These are phyloP conservation scores for Philopedon plagiatum DNA, from an alignment of 2,888 invertebrate species.

Conservation along the genomic window DNA sequence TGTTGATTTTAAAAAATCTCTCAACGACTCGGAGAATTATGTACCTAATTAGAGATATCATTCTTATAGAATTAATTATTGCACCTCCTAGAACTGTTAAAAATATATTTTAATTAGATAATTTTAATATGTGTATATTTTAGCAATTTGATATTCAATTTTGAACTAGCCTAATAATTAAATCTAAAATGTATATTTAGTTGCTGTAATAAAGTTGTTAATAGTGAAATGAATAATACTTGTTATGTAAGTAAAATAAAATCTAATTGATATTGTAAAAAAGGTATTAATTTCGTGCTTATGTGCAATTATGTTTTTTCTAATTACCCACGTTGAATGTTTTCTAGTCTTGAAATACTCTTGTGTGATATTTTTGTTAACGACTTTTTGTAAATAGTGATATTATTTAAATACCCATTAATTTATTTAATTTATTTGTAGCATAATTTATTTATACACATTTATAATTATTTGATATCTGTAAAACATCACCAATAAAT, in stretches of 20 bases:
- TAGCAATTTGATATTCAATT: neutral
- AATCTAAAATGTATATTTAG: constrained; percentile 13
- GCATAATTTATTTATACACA: constrained; percentile 19
- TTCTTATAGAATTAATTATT: too few species aligned
- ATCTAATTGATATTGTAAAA: constrained; percentile 24
- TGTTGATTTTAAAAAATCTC: too few species aligned
- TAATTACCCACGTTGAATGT: neutral
- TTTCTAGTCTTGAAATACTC: constrained; percentile 38
- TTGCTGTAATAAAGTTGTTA: constrained; percentile 33
- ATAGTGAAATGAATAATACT: constrained; percentile 28
- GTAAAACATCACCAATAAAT: constrained; percentile 25
- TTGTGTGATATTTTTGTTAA: constrained; percentile 31
- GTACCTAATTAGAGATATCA: too few species aligned
- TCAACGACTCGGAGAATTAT: too few species aligned
- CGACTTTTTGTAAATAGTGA: neutral
- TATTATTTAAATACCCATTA: constrained; percentile 16
- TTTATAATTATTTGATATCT: constrained; percentile 24
- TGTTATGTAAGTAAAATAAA: constrained; percentile 27
- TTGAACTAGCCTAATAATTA: constrained; percentile 18
- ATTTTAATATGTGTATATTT: neutral
- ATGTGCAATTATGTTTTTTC: constrained; percentile 29
- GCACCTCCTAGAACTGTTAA: neutral
- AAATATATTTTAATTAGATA: neutral
- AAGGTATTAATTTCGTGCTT: constrained; percentile 21
- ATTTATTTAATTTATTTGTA: constrained; percentile 27